phyloP scores from a whole-genome alignment of 2,888 invertebrate genomes.

The Drosophila formosana region DNA sequence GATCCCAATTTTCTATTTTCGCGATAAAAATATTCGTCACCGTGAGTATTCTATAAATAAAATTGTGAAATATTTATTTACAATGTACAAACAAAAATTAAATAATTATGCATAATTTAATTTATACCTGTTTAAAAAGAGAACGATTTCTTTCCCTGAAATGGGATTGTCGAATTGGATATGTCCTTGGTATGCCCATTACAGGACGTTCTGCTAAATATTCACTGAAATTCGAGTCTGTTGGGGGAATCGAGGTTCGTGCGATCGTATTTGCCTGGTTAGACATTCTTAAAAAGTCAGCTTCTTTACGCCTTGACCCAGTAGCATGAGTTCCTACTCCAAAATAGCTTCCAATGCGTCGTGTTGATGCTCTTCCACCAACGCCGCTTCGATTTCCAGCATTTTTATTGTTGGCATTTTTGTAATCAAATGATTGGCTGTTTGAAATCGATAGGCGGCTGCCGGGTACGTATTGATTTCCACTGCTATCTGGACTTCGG shows the following conservation, averaged over 20 bases:
- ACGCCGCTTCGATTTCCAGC: constrained; percentile 8
- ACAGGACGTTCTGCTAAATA: constrained; percentile 39
- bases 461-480: constrained; percentile 53
- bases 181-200: constrained; percentile 64
- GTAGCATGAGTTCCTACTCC: not conserved
- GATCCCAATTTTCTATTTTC: constrained; percentile 28
- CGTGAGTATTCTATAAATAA: constrained; percentile 38
- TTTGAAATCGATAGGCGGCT: constrained; percentile 58
- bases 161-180: constrained; percentile 78
- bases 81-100: not conserved
- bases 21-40: constrained; percentile 45
- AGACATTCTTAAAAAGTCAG: constrained; percentile 42
- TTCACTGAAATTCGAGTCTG: constrained; percentile 17
- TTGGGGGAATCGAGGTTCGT: constrained; percentile 39
- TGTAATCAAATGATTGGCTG: constrained; percentile 40
- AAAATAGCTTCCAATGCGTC: constrained; percentile 43
- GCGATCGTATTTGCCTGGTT: constrained; percentile 14
- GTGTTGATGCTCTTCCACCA: constrained; percentile 36
- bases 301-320: constrained; percentile 25
- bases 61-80: not conserved
- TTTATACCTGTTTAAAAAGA: constrained; percentile 77
- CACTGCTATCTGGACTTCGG: constrained; percentile 71
- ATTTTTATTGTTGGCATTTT: constrained; percentile 34
- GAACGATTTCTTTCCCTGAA: constrained; percentile 83
- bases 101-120: too few species aligned